These are phyloP conservation scores for Eidolon helvum DNA, from an alignment of 2,113 vertebrate genomes.

Conservation along the genomic window DNA sequence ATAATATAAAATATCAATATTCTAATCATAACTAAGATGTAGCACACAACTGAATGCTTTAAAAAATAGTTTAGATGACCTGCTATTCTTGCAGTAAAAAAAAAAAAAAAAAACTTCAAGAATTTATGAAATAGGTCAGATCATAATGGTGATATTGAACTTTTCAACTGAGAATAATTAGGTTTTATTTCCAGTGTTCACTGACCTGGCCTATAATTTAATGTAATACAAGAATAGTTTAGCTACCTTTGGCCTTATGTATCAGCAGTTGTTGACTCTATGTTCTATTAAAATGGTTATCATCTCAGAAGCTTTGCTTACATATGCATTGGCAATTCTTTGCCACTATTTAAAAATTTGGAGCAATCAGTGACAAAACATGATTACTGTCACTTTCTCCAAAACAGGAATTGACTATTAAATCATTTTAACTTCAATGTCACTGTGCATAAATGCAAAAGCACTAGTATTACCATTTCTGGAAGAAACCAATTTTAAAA, in stretches of 20 bases:
- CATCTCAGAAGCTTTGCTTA: constrained; percentile 62
- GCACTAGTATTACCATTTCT: background rate
- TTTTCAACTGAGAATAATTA: constrained; percentile 86
- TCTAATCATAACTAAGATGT: background rate
- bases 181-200: constrained; percentile 82
- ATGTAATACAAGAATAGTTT: constrained; percentile 65
- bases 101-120: constrained; percentile 75
- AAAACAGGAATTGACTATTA: constrained; percentile 54
- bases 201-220: constrained; percentile 82
- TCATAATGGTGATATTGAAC: constrained; percentile 79
- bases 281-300: constrained; percentile 68
- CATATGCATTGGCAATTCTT: constrained; percentile 45
- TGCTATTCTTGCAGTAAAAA: constrained; percentile 53
- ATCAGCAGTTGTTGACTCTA: constrained; percentile 31
- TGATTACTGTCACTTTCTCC: constrained; percentile 21
- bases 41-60: background rate
- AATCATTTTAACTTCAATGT: constrained; percentile 62
- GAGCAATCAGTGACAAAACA: constrained; percentile 45
- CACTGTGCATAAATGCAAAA: constrained; percentile 49
- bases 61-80: background rate
- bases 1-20: background rate
- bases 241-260: constrained; percentile 64
- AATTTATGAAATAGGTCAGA: constrained; percentile 80
- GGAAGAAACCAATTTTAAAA: constrained; percentile 17
- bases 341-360: constrained; percentile 67